A percentile compares a stretch with the other conserved stretches of the same genome.
Evolutionary conservation across 2,888 invertebrate genomes (phyloP).

Genomic region (Automeris io): DNA sequence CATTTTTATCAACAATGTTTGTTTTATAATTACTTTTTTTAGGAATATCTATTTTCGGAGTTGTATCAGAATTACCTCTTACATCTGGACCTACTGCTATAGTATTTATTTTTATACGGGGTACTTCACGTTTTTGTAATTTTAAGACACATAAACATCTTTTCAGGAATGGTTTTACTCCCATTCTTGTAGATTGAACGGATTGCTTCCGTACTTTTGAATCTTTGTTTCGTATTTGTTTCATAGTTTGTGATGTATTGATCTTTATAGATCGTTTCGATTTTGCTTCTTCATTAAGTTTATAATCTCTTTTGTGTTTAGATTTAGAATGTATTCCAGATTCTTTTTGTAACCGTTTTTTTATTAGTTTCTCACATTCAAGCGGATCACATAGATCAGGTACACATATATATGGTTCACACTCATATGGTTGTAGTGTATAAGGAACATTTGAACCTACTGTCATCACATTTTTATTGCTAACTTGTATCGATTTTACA

Average conservation of each 20-base stretch:
- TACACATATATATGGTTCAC: conserved; percentile 20
- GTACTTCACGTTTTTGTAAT: conserved; percentile 13
- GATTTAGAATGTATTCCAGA: conserved; percentile 11
- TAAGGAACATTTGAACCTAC: conserved; percentile 2
- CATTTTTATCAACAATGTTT: neutral
- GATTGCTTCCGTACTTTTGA: conserved; percentile 19
- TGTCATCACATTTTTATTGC: conserved; percentile 10
- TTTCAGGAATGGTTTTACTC: conserved; percentile 24
- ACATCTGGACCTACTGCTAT: conserved; percentile 10
- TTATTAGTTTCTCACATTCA: conserved; percentile 25
- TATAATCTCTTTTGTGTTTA: conserved; percentile 4
- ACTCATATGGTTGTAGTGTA: conserved; percentile 18
- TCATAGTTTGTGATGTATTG: conserved; percentile 13
- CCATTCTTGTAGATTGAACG: conserved; percentile 18
- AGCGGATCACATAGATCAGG: conserved; percentile 23
- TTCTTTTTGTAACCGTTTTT: conserved; percentile 8
- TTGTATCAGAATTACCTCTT: conserved; percentile 13
- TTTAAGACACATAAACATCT: conserved; percentile 37
- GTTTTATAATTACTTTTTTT: conserved; percentile 5
- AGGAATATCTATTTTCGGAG: neutral
- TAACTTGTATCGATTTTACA: conserved; percentile 4
- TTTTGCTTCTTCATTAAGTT: conserved; percentile 7
- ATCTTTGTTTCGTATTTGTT: conserved; percentile 14
- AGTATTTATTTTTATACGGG: neutral
- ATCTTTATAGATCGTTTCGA: neutral